Evolutionary conservation across 1,140 invertebrate species (phyloP).

Genomic region (Drosophila subobscura): DNA sequence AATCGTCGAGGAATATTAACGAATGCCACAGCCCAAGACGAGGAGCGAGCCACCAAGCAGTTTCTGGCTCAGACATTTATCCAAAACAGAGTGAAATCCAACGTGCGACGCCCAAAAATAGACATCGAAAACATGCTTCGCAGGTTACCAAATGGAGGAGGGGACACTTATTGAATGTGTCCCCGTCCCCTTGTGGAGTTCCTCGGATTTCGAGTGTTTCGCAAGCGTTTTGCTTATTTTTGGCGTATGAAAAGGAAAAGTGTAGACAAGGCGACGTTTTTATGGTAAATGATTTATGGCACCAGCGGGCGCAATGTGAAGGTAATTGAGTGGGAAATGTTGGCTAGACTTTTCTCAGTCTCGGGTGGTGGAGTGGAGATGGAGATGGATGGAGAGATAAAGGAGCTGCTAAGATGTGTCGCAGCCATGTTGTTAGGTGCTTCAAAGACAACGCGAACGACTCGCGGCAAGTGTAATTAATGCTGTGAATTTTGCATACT

Average conservation of each 20-base stretch:
- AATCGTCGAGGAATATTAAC: conserved; percentile 76
- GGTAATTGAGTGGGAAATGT: conserved; percentile 79
- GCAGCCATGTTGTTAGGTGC: conserved; percentile 72
- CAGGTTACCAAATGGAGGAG: conserved; percentile 26
- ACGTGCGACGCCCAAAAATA: conserved; percentile 79
- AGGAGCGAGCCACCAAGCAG: conserved; percentile 12
- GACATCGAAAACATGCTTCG: conserved; percentile 67
- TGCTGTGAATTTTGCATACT: conserved; percentile 81
- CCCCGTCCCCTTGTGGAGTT: neutral
- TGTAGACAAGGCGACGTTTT: conserved; percentile 77
- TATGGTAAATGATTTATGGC: conserved; percentile 80
- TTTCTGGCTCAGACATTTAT: conserved; percentile 62
- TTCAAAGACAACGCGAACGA: conserved; percentile 71
- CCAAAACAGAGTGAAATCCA: conserved; percentile 70
- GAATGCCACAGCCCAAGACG: conserved; percentile 55
- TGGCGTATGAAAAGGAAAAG: conserved; percentile 79
- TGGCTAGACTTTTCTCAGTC: conserved; percentile 30
- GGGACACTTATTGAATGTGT: conserved; percentile 67
- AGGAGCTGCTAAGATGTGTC: conserved; percentile 11
- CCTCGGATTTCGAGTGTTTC: conserved; percentile 68
- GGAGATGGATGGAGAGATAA: conserved; percentile 11
- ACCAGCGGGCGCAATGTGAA: conserved; percentile 69
- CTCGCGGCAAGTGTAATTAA: conserved; percentile 77
- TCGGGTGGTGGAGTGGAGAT: conserved; percentile 25
- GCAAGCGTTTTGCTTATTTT: conserved; percentile 75